These are phyloP conservation scores for Protonibea diacanthus DNA, from an alignment of 2,797 vertebrate genomes.

Conservation along the genomic window DNA sequence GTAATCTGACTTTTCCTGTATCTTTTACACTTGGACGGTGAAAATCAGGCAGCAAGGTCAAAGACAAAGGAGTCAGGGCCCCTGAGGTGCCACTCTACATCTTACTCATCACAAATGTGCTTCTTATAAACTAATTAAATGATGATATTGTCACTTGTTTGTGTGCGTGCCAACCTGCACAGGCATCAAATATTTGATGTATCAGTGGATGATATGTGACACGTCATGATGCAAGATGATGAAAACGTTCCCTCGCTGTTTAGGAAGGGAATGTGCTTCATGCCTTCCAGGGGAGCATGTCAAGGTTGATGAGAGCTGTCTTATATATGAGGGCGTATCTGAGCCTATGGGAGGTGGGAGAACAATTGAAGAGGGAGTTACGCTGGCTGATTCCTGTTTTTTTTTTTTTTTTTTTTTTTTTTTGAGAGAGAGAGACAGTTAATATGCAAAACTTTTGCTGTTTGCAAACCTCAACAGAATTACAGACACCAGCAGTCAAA, in stretches of 20 bases:
- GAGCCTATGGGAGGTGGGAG: constrained; percentile 4
- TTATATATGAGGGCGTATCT: constrained; percentile 13
- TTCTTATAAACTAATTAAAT: constrained; percentile 20
- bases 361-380: constrained; percentile 8
- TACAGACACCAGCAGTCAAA: constrained; percentile 44
- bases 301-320: constrained; percentile 35
- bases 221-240: constrained; percentile 69
- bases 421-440: constrained; percentile 12
- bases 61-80: constrained; percentile 16
- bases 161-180: background rate
- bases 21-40: constrained; percentile 32
- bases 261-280: constrained; percentile 36
- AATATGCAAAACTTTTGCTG: constrained; percentile 29
- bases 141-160: constrained; percentile 3
- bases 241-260: constrained; percentile 45
- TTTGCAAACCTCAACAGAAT: constrained; percentile 43
- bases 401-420: too few relatives aligned
- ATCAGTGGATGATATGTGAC: constrained; percentile 45
- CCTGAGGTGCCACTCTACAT: background rate
- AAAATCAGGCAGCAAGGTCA: constrained; percentile 11
- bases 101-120: constrained; percentile 1
- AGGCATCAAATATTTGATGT: constrained; percentile 30
- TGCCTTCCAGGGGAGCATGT: constrained; percentile 25
- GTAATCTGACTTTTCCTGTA: constrained; percentile 35
- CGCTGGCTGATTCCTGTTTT: background rate